Evolutionary conservation across 2,888 invertebrate genomes (phyloP), one percentile per base, ranked within the genome.

Genomic region (Cecidostiba fungosa): DNA sequence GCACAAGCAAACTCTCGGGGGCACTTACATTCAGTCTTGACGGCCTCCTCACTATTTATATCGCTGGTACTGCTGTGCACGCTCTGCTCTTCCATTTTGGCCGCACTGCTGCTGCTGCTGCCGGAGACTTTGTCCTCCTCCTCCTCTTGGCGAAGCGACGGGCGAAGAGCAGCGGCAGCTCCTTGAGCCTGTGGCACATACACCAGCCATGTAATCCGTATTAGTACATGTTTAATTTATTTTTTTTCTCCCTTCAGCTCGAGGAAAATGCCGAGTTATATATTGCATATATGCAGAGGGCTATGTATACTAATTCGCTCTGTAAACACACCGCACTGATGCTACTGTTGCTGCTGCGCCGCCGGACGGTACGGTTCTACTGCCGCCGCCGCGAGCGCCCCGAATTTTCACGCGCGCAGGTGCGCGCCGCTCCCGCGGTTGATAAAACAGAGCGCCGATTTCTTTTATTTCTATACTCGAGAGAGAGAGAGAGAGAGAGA

Each of bases 31-130:
- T 93, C 93, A 88, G 87, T 91, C 90, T 89, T 92, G 87, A 90
- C 89, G 88, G 91, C 89, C 89, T 92, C 93, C 90, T 93, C 93
- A 92, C 93, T 93, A 93, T 93, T 93, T 93, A 93, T 93, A 93
- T 93, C 93, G 90, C 92, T 93, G 91, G 92, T 93, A 91, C 92
- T 93, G 90, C 93, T 91, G 89, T 92, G 92, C 90, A 92, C 92
- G 90, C 92, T 92, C 90, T 90, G 92, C 91, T 92, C 93, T 92
- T 93, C 93, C 93, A 93, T 93, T 92, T 93, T 93, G 92, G 92
- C 92, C 90, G 87, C 87, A 87, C 85, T 50, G 87, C 70, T 85
- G 87, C 88, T 59, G 86, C 87, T 81, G 84, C 87, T 66, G 88
- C 85, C 69, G 78, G 70, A 74, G 69, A 74, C 36, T 85, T 82